Base-by-base conservation (phyloP, 2,888 invertebrate genomes). In the Harpalus rubripes region DNA sequence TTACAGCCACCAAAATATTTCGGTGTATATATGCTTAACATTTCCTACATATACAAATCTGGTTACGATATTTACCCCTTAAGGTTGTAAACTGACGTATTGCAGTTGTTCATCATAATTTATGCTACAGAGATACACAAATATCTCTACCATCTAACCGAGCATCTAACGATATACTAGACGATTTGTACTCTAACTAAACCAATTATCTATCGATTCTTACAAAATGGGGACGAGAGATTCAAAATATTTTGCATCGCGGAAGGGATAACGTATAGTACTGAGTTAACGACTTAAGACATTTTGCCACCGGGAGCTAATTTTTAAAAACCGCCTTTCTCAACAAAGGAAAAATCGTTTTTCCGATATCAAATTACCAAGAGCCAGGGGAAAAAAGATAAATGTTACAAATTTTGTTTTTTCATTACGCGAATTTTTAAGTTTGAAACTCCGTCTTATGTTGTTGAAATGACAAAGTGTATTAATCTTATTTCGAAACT, bases 101-200 rank as follows among this genome's bases (percentile, higher is more conserved):
- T 68, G 68, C 39, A 68, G 68, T 68, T 68, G 39, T 39, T 68
- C 68, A 39, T 68, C 39, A 68, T 32, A 63, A 63, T 41, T 68
- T n/a, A 68, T 68, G 26, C 68, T 68, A 68, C 12, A 68, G 68
- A 68, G 68, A 68, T 74, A 74, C 72, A 74, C 44, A 74, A 74
- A 74, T 74, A 44, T 74, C 72, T 74, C 72, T 74, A 74, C 72
- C 7, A 41, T 74, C 72, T 74, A 74, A 72, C 3, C 72, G 52
- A 74, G 52, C 7, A 41, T 74, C 72, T 74, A 74, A 72, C 3
- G 41, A 18, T 74, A 74, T 74, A 44, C 44, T 74, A 74, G 72
- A 74, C 72, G 72, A 74, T 68, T 68, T 68, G 72, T 74, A 44
- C 72, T 44, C 72, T 74, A 74, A 44, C 72, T 74, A 74, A 74